These are phyloP conservation scores for Andrena haemorrhoa DNA, from an alignment of 2,888 invertebrate species.

Conservation along the genomic window DNA sequence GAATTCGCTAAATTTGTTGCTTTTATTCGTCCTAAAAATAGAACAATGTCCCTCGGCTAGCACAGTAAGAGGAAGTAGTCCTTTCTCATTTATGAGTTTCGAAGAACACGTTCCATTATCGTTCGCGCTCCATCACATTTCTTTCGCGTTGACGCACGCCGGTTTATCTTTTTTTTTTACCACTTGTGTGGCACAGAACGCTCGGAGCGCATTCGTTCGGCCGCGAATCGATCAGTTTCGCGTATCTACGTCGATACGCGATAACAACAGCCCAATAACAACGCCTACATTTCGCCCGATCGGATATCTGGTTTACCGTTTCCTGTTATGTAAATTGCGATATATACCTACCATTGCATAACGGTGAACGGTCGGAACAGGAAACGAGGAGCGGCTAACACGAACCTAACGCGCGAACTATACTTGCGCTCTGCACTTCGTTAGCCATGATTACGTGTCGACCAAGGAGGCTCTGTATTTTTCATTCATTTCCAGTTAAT, in stretches of 20 bases:
- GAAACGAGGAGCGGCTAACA: slow-evolving; percentile 64
- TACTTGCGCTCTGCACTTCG: slow-evolving; percentile 14
- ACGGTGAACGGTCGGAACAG: slow-evolving; percentile 62
- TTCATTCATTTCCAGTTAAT: background rate
- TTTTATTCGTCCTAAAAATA: no score
- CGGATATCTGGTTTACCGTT: slow-evolving; percentile 52
- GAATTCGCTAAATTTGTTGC: no score
- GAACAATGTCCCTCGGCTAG: no score
- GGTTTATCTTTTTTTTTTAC: background rate
- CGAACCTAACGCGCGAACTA: slow-evolving; percentile 36
- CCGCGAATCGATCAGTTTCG: slow-evolving; percentile 14
- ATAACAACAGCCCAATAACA: slow-evolving; percentile 20
- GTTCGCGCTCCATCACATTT: no score
- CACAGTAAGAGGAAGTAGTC: no score
- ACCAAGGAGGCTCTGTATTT: background rate
- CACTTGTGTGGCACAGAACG: background rate
- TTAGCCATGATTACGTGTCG: slow-evolving; percentile 26
- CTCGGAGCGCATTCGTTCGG: background rate
- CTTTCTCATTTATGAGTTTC: no score
- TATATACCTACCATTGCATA: slow-evolving; percentile 62
- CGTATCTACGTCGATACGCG: slow-evolving; percentile 18
- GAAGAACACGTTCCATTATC: no score
- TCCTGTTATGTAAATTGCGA: slow-evolving; percentile 74
- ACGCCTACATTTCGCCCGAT: slow-evolving; percentile 36
- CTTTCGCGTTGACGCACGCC: no score